Conservation (phyloP, 2,888 invertebrate species). For the Sepioteuthis lessoniana region DNA sequence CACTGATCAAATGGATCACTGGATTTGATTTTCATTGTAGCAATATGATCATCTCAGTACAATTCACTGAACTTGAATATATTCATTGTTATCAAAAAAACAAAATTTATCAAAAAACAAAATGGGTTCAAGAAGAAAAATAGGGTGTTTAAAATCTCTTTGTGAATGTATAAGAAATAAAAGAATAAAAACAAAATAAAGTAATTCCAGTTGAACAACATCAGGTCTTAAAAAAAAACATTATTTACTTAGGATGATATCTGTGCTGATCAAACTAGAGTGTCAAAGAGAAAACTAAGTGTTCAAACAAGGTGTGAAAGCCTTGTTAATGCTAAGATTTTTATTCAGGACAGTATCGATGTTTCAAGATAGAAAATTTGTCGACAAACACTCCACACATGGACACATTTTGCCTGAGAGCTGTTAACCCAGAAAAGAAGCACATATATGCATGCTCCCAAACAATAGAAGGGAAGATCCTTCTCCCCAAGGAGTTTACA, state of each 20-base stretch:
- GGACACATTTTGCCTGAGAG: background rate
- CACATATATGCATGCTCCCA: background rate
- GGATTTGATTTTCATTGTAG: too few relatives aligned
- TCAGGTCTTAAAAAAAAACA: too few relatives aligned
- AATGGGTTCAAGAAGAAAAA: too few relatives aligned
- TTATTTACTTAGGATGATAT: background rate
- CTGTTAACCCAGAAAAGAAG: background rate
- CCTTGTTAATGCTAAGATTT: background rate
- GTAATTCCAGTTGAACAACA: too few relatives aligned
- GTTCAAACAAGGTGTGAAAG: background rate
- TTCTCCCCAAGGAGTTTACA: background rate
- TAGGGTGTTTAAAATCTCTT: too few relatives aligned
- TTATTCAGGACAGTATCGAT: background rate
- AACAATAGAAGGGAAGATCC: background rate
- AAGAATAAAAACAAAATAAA: too few relatives aligned
- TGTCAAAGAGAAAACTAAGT: background rate
- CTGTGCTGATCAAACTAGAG: background rate
- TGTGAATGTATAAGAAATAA: too few relatives aligned
- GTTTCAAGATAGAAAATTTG: background rate
- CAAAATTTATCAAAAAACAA: too few relatives aligned
- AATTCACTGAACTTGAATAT: too few relatives aligned
- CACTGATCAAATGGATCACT: too few relatives aligned
- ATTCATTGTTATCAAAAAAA: too few relatives aligned
- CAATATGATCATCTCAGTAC: too few relatives aligned
- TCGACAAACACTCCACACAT: background rate